Base-by-base conservation (phyloP, 2,797 vertebrate species). In the Lophotriccus pileatus region DNA sequence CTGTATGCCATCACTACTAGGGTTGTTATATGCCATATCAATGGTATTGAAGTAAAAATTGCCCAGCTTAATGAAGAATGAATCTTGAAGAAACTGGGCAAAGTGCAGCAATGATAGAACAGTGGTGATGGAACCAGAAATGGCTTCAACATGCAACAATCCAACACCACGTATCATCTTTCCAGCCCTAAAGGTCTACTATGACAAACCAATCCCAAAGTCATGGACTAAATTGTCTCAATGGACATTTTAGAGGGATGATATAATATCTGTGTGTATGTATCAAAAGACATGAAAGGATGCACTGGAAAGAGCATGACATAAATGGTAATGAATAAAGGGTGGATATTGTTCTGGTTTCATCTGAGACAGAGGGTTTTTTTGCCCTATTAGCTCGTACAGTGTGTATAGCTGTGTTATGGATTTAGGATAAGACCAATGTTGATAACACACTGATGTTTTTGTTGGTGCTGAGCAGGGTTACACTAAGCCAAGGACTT, bases 201-300 rank as follows among this genome's bases (percentile, higher is more conserved):
- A 4, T 9, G 18, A 39, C 10, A 70, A 39, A 60, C 13, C 34
- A 37, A 52, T 37, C n/a, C 37, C 0, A 0, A 52, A 58, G 6
- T 17, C 25, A 46, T 10, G 18, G 37, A 23, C 25, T 46, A 72
- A 39, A 52, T 46, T 27, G 47, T 56, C 17, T 34, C 44, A 50
- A 2, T 7, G 10, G 8, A 47, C 34, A 27, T 50, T 70, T 64
- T 17, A 58, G 44, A 52, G 8, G 14, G 21, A 46, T 46, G 30
- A 30, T 20, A 34, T 17, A 6, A 32, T 17, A 34, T 16, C 21
- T 39, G 8, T 41, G 6, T 34, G 3, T 20, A 46, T 23, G 5
- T 17, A 46, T 17, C 21, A 41, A 72, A 84, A 72, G 37, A 46
- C 24, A 46, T 18, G 58, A 55, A 39, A 77, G 12, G 12, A 46